Conservation (phyloP, 1,140 invertebrate species). For the Solen grandis region DNA sequence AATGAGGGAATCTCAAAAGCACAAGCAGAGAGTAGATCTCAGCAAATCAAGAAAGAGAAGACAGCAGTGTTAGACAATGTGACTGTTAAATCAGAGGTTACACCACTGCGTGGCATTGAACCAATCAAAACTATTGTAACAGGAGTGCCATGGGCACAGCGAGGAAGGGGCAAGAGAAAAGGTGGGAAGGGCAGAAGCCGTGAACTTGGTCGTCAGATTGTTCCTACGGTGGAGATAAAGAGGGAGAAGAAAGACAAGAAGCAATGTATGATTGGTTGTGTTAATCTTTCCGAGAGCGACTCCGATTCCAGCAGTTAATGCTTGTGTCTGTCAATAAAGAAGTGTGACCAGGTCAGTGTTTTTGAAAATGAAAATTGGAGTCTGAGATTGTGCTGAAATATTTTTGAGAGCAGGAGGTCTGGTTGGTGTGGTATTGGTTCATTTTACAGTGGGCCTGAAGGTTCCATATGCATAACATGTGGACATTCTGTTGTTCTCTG, state of each 20-base stretch:
- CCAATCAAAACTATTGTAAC: slow-evolving; percentile 26
- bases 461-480: too few relatives aligned
- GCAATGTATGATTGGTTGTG: slow-evolving; percentile 20
- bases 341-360: too few relatives aligned
- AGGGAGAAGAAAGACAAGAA: not conserved
- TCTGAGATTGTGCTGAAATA: too few relatives aligned
- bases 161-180: slow-evolving; percentile 2
- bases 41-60: not conserved
- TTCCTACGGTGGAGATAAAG: slow-evolving; percentile 8
- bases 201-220: not conserved
- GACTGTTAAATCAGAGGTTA: not conserved
- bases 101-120: not conserved
- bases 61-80: not conserved
- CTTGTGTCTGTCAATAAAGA: too few relatives aligned
- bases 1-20: not conserved
- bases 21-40: not conserved
- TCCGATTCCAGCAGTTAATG: too few relatives aligned
- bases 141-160: slow-evolving; percentile 42
- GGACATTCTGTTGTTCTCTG: too few relatives aligned
- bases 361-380: too few relatives aligned
- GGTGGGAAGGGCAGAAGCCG: slow-evolving; percentile 8
- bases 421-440: too few relatives aligned
- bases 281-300: slow-evolving; percentile 50
- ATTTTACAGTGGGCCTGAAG: too few relatives aligned
- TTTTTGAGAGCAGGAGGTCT: too few relatives aligned